Evolutionary conservation across 2,113 vertebrate species (phyloP).

Genomic region (Brachyhypopomus occidentalis): DNA sequence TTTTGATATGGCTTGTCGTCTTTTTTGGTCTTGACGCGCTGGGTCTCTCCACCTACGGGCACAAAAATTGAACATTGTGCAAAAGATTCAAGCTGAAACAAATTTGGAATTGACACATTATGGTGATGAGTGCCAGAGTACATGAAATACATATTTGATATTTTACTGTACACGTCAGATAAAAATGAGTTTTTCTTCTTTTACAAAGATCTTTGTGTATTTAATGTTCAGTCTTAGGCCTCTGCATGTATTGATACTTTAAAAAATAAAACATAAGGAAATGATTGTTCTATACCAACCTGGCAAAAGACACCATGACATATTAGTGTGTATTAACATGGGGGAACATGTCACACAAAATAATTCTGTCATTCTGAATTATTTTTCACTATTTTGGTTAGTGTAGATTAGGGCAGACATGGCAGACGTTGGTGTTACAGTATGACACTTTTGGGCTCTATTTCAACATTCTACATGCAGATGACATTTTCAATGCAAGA

Average conservation of each 20-base stretch:
- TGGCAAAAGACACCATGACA: neutral
- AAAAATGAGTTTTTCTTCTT: neutral
- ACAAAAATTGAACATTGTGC: constrained; percentile 28
- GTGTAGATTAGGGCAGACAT: constrained; percentile 41
- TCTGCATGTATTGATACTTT: neutral
- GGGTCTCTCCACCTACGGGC: constrained; percentile 84
- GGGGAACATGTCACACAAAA: constrained; percentile 15
- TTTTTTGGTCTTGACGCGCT: constrained; percentile 92
- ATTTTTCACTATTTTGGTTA: constrained; percentile 7
- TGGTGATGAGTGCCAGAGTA: neutral
- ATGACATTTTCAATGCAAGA: constrained; percentile 39
- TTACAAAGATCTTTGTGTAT: no score
- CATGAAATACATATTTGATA: neutral
- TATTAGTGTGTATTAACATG: neutral
- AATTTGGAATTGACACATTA: neutral
- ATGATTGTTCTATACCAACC: neutral
- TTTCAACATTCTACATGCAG: constrained; percentile 39
- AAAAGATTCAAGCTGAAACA: neutral
- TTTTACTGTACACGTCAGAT: neutral
- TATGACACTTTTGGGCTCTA: constrained; percentile 3
- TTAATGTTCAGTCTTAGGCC: neutral
- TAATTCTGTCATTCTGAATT: neutral
- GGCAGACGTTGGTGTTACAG: constrained; percentile 14
- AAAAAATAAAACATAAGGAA: neutral
- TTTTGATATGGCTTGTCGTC: constrained; percentile 84